These are phyloP conservation scores for Cotesia congregata DNA, from an alignment of 2,888 invertebrate genomes.

Conservation along the genomic window DNA sequence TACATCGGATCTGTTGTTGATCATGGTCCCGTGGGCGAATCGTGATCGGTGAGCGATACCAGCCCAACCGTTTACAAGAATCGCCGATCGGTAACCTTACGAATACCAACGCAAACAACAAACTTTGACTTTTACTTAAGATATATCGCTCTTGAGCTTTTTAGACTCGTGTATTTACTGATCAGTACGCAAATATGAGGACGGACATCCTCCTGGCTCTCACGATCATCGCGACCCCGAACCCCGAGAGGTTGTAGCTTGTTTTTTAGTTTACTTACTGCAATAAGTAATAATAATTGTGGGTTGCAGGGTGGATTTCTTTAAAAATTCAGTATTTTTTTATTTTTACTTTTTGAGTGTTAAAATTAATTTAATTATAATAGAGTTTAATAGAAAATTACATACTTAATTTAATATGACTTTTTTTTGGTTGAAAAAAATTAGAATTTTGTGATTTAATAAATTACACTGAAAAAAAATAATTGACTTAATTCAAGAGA, in stretches of 20 bases:
- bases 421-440: too few relatives aligned
- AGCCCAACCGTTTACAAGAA: slow-evolving; percentile 51
- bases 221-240: slow-evolving; percentile 27
- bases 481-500: too few relatives aligned
- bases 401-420: too few relatives aligned
- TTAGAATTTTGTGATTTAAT: too few relatives aligned
- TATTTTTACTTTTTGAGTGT: too few relatives aligned
- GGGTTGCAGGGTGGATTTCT: background rate
- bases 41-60: slow-evolving; percentile 51
- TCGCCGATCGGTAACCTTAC: slow-evolving; percentile 37
- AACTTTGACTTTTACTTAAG: slow-evolving; percentile 26
- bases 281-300: background rate
- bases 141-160: slow-evolving; percentile 11
- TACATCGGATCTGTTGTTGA: slow-evolving; percentile 30
- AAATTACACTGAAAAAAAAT: too few relatives aligned
- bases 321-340: too few relatives aligned
- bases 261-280: slow-evolving; percentile 1
- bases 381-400: too few relatives aligned
- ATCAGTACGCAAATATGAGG: slow-evolving; percentile 32
- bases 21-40: slow-evolving; percentile 50
- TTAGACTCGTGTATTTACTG: slow-evolving; percentile 15
- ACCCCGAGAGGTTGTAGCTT: background rate
- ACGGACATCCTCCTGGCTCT: slow-evolving; percentile 39
- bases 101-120: background rate
- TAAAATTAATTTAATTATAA: too few relatives aligned